Base-by-base conservation (phyloP, 2,888 invertebrate species). In the Autographa gamma region DNA sequence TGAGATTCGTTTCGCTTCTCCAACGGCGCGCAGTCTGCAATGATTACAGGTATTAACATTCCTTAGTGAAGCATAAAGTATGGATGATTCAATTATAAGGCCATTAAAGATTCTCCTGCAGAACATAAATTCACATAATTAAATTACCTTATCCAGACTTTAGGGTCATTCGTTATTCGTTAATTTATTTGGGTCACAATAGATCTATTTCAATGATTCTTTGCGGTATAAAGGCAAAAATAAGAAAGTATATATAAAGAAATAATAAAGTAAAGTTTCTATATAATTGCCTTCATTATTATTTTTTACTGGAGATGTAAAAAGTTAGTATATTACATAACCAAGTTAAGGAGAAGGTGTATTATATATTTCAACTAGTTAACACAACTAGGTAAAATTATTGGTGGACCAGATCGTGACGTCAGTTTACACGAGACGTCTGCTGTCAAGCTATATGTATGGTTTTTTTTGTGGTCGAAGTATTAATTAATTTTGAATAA, bases 91-190 rank as follows among this genome's bases (percentile, higher is more conserved):
- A 77, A 74, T 81, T 83, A 76, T 68, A 71, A 71, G 65, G 54
- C 75, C 63, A 81, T 82, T 82, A 75, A 66, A 25, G 71, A 69
- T 74, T 77, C 69, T 60, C 31, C 25, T 70, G 66, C 8, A 48
- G 70, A 63, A 76, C 62, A 81, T 81, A 83, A 81, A 82, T 82
- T 68, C 77, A 61, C 69, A 58, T 83, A 74, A 75, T 77, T 73
- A 75, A 70, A 73, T 66, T 69, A 34, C 64, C 68, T 18, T 63
- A 62, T 60, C 56, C 25, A 69, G 54, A 52, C 31, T 31, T 59
- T 34, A 43, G 64, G 41, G 68, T 62, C 32, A 18, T 48, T 58
- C 34, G 56, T 69, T 63, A 74, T 76, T 68, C 31, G 68, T 76
- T 66, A 64, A 56, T 52, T 52, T 58, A 71, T 69, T 75, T 56